Evolutionary conservation across 2,888 invertebrate species (phyloP), one percentile per base, ranked within the genome.

Genomic region (Callosobruchus maculatus): DNA sequence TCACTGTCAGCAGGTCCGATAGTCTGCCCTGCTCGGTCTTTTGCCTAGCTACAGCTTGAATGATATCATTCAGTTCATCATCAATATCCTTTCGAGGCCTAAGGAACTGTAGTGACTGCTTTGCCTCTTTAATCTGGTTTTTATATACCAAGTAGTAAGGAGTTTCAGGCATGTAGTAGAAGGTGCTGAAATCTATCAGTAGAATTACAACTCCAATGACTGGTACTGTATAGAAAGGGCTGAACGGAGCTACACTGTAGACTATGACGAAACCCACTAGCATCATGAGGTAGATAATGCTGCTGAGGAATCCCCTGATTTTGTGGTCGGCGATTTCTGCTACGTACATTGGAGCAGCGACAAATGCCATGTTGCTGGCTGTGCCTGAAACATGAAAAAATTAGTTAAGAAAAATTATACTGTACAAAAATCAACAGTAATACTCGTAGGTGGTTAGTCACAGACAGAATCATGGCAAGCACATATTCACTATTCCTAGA

Each of bases 261-360:
- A 86, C 83, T 13, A 85, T 79, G 2, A 86, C 72, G 70, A 85
- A 84, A 66, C 87, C 87, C 9, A 86, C 72, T 7, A 86, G 77
- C 85, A 86, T 85, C 83, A 85, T 85, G 22, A 86, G 80, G 76
- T 86, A 86, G 71, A 86, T 85, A 5, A 85, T 81, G 3, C 86
- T 83, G 0, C 85, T 84, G 30, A 87, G 72, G 71, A 86, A 84
- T 49, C 87, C 87, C 72, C 87, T 75, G 21, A 87, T 85, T 72
- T 83, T 82, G 49, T 85, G 84, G 78, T 86, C 85, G 9, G 87
- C 85, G 67, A 86, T 86, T 79, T 87, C 87, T 0, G 86, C 86
- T n/a, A 86, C 83, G 78, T 85, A 87, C 85, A 86, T 86, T 4
- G 87, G 87, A 0, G 85, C 85, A 0, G 86, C 84, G 0, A 86